Base-by-base conservation (phyloP, 1,140 invertebrate species). In the Sycobia sp. region DNA sequence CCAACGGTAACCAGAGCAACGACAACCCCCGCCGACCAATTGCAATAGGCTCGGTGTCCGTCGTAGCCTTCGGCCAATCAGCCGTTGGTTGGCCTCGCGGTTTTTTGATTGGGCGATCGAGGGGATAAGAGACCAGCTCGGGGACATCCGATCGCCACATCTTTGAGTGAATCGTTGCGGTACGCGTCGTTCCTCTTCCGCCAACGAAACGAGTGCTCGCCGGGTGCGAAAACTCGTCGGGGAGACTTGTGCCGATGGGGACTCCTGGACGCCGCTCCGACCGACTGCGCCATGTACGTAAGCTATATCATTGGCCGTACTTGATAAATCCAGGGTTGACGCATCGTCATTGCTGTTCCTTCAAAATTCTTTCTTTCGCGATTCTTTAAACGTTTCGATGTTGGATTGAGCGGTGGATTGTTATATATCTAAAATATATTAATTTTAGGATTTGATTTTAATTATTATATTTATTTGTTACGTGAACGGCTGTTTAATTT, bases 91-190 rank as follows among this genome's bases (percentile, higher is more conserved):
- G 62, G 60, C 68, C 73, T 74, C 71, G 65, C 74, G 73, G 73
- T 78, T 78, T 76, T 80, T 79, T 79, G 79, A 80, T 80, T 80
- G 80, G 80, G 69, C 74, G 78, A 77, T 79, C 70, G 62, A 66
- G 36, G 66, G 77, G 74, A 81, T 81, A 82, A 82, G 79, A 81
- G 77, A 75, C 73, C 73, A 76, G 78, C 77, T 79, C 74, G 75
- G 74, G 73, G 74, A 69, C 72, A 68, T 65, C 54, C 13, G 68
- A 68, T 60, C 71, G 51, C 66, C 78, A 80, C 70, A 78, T 77
- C 74, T 73, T 68, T 68, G 65, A 73, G 71, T 72, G 76, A 66
- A 74, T 70, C 72, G 69, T 57, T 72, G 75, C 67, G 66, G 72
- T 77, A 71, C 72, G 74, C 70, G 64, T 69, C 61, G 58, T 56